Base-by-base conservation (phyloP, 2,113 vertebrate species). In the Gambusia holbrooki region DNA sequence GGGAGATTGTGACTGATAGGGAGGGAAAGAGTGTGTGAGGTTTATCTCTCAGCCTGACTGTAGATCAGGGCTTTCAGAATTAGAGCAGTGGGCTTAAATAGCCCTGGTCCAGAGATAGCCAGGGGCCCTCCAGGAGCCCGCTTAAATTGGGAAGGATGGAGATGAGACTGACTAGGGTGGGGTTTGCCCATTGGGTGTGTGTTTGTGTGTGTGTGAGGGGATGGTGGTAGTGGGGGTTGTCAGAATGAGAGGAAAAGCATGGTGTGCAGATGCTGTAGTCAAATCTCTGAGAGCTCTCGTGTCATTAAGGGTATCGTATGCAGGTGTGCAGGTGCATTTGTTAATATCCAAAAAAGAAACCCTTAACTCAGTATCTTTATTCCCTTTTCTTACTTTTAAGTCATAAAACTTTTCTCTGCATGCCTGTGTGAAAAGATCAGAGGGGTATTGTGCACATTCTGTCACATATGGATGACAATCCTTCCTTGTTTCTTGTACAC, bases 41-140 rank as follows among this genome's bases (percentile, higher is more conserved):
- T 92, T 88, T 88, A 90, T 92, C 90, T 89, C 81, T 90, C 87
- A 87, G 82, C 79, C 79, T 86, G 87, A 88, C 7, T 76, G 88
- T 79, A 92, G 91, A 92, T 89, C 90, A 84, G 89, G 85, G 86
- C 90, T 89, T 89, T 92, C 86, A 88, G 81, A 93, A 91, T 91
- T 92, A 93, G 93, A 93, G 90, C 92, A 92, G 90, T 89, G 92
- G 91, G 92, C 89, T 92, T 86, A 93, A 93, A 93, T 93, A 93
- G 91, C 87, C 84, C 72, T 76, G 86, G 91, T 91, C 88, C 91
- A 91, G 85, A 92, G 91, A 93, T 93, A 93, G 91, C 83, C 88
- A 87, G 90, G 87, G 88, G 87, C 88, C 88, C 86, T 71, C 67
- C 72, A 89, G 91, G 89, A 91, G 86, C 81, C 81, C 71, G 45